Conservation (phyloP, 2,113 vertebrate genomes). For the Anolis sagrei region DNA sequence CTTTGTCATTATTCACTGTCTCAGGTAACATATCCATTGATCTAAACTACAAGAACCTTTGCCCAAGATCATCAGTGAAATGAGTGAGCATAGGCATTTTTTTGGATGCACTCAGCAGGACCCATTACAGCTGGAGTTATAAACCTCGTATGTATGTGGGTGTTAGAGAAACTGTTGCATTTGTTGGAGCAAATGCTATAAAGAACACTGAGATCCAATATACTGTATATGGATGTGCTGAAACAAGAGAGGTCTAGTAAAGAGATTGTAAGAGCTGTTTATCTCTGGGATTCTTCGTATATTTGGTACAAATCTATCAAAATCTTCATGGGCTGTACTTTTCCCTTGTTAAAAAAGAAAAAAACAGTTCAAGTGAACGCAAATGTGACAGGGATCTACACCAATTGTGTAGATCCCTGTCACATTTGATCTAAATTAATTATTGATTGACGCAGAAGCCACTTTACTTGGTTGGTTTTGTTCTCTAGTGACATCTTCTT, state of each 20-base stretch:
- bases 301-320: not conserved
- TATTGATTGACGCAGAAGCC: not conserved
- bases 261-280: not conserved
- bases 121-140: not conserved
- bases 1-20: slow-evolving; percentile 61
- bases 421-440: no score
- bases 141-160: not conserved
- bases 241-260: not conserved
- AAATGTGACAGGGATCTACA: not conserved
- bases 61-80: slow-evolving; percentile 32
- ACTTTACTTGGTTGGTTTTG: not conserved
- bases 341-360: not conserved
- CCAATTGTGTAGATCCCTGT: not conserved
- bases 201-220: not conserved
- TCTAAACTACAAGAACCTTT: slow-evolving; percentile 54
- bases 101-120: not conserved
- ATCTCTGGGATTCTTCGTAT: not conserved
- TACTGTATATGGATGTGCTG: slow-evolving; percentile 1
- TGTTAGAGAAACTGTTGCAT: not conserved
- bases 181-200: not conserved
- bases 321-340: not conserved
- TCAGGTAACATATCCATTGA: slow-evolving; percentile 44
- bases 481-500: not conserved
- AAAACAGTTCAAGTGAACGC: not conserved
- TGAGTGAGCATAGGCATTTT: rapidly evolving